These are phyloP conservation scores for Apotomis turbidana DNA, from an alignment of 2,888 invertebrate species.

Conservation along the genomic window DNA sequence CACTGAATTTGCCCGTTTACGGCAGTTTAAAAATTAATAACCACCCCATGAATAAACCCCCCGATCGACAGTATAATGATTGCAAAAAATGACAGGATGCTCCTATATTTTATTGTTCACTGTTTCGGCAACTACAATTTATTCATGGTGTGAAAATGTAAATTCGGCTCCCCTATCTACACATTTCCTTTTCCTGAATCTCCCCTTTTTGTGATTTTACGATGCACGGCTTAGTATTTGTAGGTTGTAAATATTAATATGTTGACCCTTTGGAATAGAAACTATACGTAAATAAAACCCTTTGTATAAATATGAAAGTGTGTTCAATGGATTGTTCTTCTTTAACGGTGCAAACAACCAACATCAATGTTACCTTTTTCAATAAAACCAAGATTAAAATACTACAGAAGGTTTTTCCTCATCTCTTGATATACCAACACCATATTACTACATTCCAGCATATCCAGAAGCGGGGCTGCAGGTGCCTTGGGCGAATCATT, in stretches of 20 bases:
- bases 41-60: no score
- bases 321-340: background rate
- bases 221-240: conserved; percentile 37
- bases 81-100: background rate
- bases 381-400: no score
- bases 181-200: conserved; percentile 26
- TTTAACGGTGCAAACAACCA: background rate
- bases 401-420: no score
- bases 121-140: conserved; percentile 29
- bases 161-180: conserved; percentile 33
- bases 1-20: no score
- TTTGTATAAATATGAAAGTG: background rate
- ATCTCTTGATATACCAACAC: no score
- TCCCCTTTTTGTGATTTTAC: conserved; percentile 40
- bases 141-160: conserved; percentile 39
- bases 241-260: conserved; percentile 40
- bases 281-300: conserved; percentile 7
- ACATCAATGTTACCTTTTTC: no score
- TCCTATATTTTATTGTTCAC: conserved; percentile 20
- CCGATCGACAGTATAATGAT: no score
- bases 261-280: conserved; percentile 31
- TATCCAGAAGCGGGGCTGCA: no score
- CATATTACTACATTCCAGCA: no score
- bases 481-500: no score
- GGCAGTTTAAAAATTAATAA: no score